A percentile compares a stretch with the other conserved stretches of the same genome.
Conservation (phyloP, 2,888 invertebrate genomes). For the Noctua janthina region DNA sequence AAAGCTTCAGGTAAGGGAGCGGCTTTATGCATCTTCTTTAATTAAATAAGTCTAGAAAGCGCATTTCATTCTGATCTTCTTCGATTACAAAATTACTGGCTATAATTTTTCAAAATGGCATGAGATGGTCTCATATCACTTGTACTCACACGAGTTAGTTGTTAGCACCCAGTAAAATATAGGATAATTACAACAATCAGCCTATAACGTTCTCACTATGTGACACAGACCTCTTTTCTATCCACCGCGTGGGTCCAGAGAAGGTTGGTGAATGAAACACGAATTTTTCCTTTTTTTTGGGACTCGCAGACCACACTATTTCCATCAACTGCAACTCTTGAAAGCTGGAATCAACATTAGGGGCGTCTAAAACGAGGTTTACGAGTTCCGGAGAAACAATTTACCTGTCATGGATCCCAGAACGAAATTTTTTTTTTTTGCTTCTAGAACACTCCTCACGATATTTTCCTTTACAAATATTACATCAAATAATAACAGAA, state of each 20-base stretch:
- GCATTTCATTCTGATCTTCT: too few relatives aligned
- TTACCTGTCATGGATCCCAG: not conserved
- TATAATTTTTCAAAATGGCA: too few relatives aligned
- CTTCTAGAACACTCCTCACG: not conserved
- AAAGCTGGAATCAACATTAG: not conserved
- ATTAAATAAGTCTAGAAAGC: not conserved
- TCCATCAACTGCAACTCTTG: not conserved
- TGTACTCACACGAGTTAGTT: too few relatives aligned
- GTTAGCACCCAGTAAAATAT: too few relatives aligned
- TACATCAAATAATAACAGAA: slow-evolving; percentile 32
- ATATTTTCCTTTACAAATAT: slow-evolving; percentile 1
- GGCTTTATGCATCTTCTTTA: not conserved
- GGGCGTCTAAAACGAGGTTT: not conserved
- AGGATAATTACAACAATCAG: too few relatives aligned
- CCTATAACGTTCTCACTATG: too few relatives aligned
- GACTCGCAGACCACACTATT: not conserved
- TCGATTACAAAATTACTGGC: too few relatives aligned
- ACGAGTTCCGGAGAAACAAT: not conserved
- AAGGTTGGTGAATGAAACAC: not conserved
- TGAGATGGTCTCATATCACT: too few relatives aligned
- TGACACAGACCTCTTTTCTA: too few relatives aligned
- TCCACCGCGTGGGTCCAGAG: too few relatives aligned
- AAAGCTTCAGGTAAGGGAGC: too few relatives aligned
- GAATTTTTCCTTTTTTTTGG: not conserved
- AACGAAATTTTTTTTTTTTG: too few relatives aligned